Base-by-base conservation (phyloP, 2,888 invertebrate species). In the Hoplodrina ambigua region DNA sequence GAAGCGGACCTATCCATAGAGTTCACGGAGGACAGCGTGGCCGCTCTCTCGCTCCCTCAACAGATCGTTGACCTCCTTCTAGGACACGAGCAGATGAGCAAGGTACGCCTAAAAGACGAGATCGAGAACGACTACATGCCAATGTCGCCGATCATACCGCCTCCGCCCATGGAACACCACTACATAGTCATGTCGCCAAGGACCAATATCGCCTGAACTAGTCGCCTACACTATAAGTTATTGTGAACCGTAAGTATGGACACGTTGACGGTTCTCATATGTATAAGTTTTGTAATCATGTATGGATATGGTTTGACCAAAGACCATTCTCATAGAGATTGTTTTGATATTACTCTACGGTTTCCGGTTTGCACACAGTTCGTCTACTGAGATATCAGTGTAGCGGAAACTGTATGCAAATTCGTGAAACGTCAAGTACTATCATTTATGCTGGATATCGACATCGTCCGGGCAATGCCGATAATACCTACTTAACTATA, bases 171-270 rank as follows among this genome's bases (percentile, higher is more conserved):
- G 6, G 94, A 94, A 46, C 92, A 93, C 59, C 94, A 94, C 83
- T 96, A 96, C 74, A 94, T 94, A 53, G 92, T 92, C 19, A 96
- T 96, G 95, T 94, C 94, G 15, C 95, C 95, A 1, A 81, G 92
- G 75, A 88, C 94, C 41, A 91, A 94, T 71, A 86, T 91, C 79
- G 94, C 94, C 72, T 94, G 87, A 91, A 68, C 75, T 84, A 84
- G 85, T 85, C 83, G 68, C 58, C 62, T 55, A 44, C 49, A 55
- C 62, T 68, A 50, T 72, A 78, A 81, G 63, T 72, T 76, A 77
- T 53, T 58, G 41, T 76, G 70, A 80, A 64, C 61, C 58, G 53
- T 76, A 80, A 80, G 75, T 80, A 81, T 57, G 66, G 65, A 81
- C 81, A 71, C 46, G 78, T 70, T 77, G 72, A 78, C 63, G 41